These are phyloP conservation scores for Etheostoma spectabile DNA, from an alignment of 2,113 vertebrate species.

Conservation along the genomic window DNA sequence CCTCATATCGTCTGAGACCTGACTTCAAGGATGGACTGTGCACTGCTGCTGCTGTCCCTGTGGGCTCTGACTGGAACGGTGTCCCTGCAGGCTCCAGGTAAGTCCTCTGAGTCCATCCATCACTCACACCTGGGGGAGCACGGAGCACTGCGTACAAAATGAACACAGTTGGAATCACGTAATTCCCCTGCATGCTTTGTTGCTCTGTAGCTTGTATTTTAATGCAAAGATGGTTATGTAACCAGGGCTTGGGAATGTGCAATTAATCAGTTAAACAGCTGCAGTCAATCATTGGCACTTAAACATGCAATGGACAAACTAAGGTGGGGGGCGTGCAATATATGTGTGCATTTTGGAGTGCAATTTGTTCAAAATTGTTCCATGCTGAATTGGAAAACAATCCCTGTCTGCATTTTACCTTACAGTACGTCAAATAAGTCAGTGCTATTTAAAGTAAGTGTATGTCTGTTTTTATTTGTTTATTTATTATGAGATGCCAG, in stretches of 20 bases:
- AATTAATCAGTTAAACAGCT: constrained; percentile 23
- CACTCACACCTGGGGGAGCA: constrained; percentile 21
- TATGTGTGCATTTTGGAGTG: not conserved
- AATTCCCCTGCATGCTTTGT: not conserved
- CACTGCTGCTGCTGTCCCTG: constrained; percentile 77
- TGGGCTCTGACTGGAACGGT: constrained; percentile 71
- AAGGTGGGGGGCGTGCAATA: not conserved
- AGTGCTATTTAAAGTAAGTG: not conserved
- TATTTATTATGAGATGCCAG: too few species aligned
- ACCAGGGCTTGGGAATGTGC: not conserved
- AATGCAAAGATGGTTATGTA: not conserved
- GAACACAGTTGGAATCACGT: not conserved
- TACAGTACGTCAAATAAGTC: not conserved
- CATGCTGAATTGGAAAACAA: not conserved
- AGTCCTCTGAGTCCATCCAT: constrained; percentile 34
- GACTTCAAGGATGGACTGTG: constrained; percentile 77
- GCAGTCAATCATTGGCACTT: not conserved
- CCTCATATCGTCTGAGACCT: constrained; percentile 73
- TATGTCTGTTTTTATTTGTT: not conserved
- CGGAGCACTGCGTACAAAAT: not conserved
- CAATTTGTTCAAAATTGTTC: too few species aligned
- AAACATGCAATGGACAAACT: constrained; percentile 1
- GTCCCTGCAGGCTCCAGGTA: constrained; percentile 77
- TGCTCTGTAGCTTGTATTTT: not conserved
- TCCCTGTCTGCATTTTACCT: not conserved